These are phyloP conservation scores for Origma solitaria DNA, from an alignment of 2,113 vertebrate genomes.

Conservation along the genomic window DNA sequence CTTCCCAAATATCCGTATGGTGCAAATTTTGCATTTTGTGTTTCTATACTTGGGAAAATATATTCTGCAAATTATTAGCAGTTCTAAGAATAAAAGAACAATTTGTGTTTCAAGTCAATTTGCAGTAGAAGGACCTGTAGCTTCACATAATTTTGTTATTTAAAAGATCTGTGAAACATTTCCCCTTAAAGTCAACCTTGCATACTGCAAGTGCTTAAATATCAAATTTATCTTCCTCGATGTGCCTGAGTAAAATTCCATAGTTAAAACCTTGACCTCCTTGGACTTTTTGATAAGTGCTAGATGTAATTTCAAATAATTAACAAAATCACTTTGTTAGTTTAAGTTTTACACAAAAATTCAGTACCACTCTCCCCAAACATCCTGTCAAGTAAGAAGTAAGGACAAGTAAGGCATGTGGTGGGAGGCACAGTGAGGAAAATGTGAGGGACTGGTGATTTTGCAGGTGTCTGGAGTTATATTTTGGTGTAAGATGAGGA, in stretches of 20 bases:
- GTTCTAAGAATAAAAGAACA: background rate
- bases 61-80: background rate
- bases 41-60: background rate
- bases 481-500: background rate
- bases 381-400: background rate
- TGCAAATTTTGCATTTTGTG: background rate
- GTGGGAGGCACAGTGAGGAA: background rate
- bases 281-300: background rate
- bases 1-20: background rate
- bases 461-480: background rate
- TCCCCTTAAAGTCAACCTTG: background rate
- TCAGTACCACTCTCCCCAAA: background rate
- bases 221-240: background rate
- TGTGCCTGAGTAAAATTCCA: background rate
- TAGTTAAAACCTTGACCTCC: background rate
- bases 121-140: background rate
- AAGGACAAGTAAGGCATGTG: background rate
- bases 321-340: background rate
- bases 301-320: background rate
- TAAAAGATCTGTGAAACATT: background rate
- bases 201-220: background rate
- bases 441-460: background rate
- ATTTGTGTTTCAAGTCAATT: background rate
- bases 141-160: background rate
- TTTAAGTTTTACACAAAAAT: background rate